phyloP scores from a whole-genome alignment of 2,888 invertebrate genomes.

The Drosophila sordidula region DNA sequence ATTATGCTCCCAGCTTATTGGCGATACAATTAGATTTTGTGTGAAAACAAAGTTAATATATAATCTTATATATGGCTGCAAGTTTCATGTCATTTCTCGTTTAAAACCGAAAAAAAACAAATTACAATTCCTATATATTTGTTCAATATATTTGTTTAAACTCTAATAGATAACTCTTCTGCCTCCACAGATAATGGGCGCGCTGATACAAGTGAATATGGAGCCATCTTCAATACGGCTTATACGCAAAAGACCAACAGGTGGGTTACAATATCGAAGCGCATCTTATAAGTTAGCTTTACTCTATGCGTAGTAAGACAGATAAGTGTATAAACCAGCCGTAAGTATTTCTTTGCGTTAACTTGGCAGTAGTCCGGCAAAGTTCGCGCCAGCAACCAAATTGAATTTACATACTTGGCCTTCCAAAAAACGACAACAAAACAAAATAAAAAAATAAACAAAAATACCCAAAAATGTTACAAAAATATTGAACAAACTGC shows the following conservation, averaged over 20 bases:
- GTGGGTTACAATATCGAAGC: conserved; percentile 86
- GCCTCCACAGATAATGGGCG: conserved; percentile 90
- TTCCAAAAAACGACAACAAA: conserved; percentile 36
- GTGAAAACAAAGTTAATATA: too few species aligned
- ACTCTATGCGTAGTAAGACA: conserved; percentile 5
- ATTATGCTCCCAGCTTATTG: too few species aligned
- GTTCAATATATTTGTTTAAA: too few species aligned
- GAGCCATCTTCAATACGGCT: conserved; percentile 92
- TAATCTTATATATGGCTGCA: too few species aligned
- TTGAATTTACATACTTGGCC: conserved; percentile 51
- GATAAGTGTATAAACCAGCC: conserved; percentile 32
- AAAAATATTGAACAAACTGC: conserved; percentile 75
- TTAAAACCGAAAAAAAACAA: too few species aligned
- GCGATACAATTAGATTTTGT: too few species aligned
- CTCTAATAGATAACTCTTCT: background rate
- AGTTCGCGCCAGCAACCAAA: conserved; percentile 55
- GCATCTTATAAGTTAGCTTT: conserved; percentile 23
- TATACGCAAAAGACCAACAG: conserved; percentile 93
- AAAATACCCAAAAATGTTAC: conserved; percentile 67
- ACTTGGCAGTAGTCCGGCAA: conserved; percentile 53
- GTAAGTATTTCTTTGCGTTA: conserved; percentile 52
- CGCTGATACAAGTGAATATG: conserved; percentile 90
- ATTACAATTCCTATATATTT: too few species aligned
- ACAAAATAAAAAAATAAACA: conserved; percentile 36
- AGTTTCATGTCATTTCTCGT: too few species aligned